A percentile compares a stretch with the other conserved stretches of the same genome.
Conservation (phyloP, 2,888 invertebrate genomes). For the Helobdella robusta region DNA sequence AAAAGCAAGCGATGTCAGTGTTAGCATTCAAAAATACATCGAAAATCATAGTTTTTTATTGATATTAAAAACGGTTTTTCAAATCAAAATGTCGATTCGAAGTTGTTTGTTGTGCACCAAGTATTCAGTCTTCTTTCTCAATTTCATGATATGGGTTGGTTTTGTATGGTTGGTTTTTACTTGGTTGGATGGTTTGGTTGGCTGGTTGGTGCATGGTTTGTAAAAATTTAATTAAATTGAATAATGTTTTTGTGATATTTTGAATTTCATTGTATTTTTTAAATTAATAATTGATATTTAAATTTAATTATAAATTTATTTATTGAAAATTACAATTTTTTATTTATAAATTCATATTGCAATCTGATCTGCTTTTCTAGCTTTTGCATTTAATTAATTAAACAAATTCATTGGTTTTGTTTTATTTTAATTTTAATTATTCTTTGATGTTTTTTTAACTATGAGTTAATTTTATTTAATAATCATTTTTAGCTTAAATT, state of each 20-base stretch:
- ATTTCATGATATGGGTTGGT: slow-evolving; percentile 33
- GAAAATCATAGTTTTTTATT: too few species aligned
- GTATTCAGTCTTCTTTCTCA: slow-evolving; percentile 30
- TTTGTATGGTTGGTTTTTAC: background rate
- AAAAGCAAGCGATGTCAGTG: too few species aligned
- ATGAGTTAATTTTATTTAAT: background rate
- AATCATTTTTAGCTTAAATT: background rate
- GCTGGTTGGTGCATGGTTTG: too few species aligned
- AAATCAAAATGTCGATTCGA: slow-evolving; percentile 30
- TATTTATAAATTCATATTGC: too few species aligned
- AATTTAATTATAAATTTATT: background rate
- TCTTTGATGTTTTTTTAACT: background rate
- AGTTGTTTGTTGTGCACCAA: slow-evolving; percentile 30
- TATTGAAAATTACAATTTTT: background rate
- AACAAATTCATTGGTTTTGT: too few species aligned
- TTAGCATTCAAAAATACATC: too few species aligned
- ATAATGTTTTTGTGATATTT: too few species aligned
- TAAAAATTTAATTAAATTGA: too few species aligned
- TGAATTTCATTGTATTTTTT: background rate
- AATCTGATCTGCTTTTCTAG: too few species aligned
- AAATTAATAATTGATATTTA: background rate
- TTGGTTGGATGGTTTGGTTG: too few species aligned
- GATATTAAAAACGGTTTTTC: too few species aligned
- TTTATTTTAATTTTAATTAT: background rate
- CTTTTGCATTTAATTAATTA: too few species aligned